Base-by-base conservation (phyloP, 2,113 vertebrate genomes). In the Seriola rivoliana region DNA sequence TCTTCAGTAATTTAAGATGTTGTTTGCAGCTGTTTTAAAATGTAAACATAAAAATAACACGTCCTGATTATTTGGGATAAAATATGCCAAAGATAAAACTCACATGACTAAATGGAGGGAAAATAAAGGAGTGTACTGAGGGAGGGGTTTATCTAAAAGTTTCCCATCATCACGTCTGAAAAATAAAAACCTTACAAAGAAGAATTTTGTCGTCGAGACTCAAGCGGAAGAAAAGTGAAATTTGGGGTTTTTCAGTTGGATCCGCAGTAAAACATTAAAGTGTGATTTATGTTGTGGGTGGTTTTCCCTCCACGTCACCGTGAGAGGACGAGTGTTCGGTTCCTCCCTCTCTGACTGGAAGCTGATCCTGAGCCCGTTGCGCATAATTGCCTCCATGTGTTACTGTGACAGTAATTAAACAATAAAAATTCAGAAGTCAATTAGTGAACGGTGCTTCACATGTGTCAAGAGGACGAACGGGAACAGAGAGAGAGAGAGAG, bases 371-470 rank as follows among this genome's bases (percentile, higher is more conserved):
- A 65, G 64, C 60, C 60, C 17, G 40, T 71, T 48, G 48, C 60
- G 59, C 38, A 70, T 88, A 85, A 90, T 86, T 82, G 59, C 84
- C 66, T 86, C 86, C 84, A 85, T 80, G 78, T 88, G 89, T 86
- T 84, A 77, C 78, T 8, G 54, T 67, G 79, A 90, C 86, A 87
- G 75, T 90, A 82, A 88, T 85, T 80, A 86, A 85, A 86, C 81
- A 88, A 88, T 86, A 78, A 88, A 88, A 88, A 88, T 80, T 69
- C 83, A 76, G 74, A 76, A 89, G 80, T 88, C 86, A 85, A 91
- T 91, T 85, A 85, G 77, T 23, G 52, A 80, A 38, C 23, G 40
- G 29, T 46, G 76, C 74, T 82, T 82, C 68, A 70, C 25, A 70
- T 32, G 63, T 34, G 57, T 52, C 12, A 40, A 19, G 62, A 57